phyloP scores from a whole-genome alignment of 2,113 vertebrate genomes.

The Gobius niger region DNA sequence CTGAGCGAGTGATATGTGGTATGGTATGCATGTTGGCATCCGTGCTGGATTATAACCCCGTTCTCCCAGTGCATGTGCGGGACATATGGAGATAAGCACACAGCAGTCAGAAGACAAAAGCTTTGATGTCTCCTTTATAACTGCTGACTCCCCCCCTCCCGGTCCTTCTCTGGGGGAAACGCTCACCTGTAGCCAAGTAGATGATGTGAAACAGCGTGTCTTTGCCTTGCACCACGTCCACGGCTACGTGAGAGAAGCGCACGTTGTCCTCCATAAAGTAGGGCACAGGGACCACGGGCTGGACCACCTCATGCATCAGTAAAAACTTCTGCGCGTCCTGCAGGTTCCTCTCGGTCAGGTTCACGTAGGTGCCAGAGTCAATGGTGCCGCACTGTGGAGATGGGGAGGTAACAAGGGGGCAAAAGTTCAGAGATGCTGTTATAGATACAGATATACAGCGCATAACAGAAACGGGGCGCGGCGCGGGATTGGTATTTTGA shows the following conservation, averaged over 20 bases:
- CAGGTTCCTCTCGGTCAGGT: conserved; percentile 92
- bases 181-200: conserved; percentile 92
- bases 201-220: conserved; percentile 85
- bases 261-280: conserved; percentile 97
- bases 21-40: conserved; percentile 2
- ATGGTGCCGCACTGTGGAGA: conserved; percentile 89
- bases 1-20: conserved; percentile 17
- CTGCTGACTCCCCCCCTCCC: conserved; percentile 26
- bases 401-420: conserved; percentile 11
- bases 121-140: conserved; percentile 53
- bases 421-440: not conserved
- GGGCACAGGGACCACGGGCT: conserved; percentile 86
- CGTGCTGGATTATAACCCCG: not conserved
- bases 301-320: conserved; percentile 94
- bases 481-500: not conserved
- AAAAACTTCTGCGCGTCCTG: conserved; percentile 97
- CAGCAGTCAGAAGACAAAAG: conserved; percentile 27
- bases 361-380: conserved; percentile 90
- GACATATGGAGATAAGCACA: conserved; percentile 54
- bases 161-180: conserved; percentile 2
- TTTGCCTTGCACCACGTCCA: conserved; percentile 94
- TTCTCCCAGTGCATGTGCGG: conserved; percentile 48
- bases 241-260: conserved; percentile 90
- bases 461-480: not conserved
- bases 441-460: not conserved